Base-by-base conservation (phyloP, 1,140 invertebrate genomes). In the Diplogasteroides magnus region DNA sequence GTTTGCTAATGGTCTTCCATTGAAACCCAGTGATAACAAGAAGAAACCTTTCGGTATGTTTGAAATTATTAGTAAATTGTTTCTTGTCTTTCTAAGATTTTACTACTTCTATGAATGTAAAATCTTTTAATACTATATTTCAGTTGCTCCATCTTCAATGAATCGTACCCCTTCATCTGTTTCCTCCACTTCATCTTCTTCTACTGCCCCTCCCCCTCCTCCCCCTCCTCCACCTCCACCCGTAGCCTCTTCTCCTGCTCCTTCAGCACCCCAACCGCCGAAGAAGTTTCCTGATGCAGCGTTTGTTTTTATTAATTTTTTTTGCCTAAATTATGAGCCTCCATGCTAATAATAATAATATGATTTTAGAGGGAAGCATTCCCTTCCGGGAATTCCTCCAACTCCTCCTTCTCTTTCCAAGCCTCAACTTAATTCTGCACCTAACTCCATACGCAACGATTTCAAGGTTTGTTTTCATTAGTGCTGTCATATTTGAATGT, bases 1-100 rank as follows among this genome's bases (percentile, higher is more conserved):
- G 11, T 61, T 61, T 29, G 59, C 59, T 15, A 61, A 61, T 61
- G 59, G 59, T 14, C 15, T 61, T 13, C 59, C 59, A 29, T 14
- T 23, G 11, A 61, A 61, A 61, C 59, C 59, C 11, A 61, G 59
- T n/a, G 59, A 61, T 29, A 61, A 61, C 59, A 61, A 61, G 28
- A 61, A 61, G 59, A 61, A 61, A 29, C 25, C 25, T 14, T 61
- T 61, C 59, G 59, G 37, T 48, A 11, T 48, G 37, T 48, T 6
- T 48, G 6, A 48, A 11, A 11, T 48, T 48, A 19, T 48, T 6
- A 6, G 37, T 48, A 48, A 6, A 11, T 6, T 48, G 37, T 48
- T 48, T 48, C n/a, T n/a, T n/a, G n/a, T 48, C 37, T 48, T 48
- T 48, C 37, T 48, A 48, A 19, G 37, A n/a, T n/a, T n/a, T n/a